Evolutionary conservation across 2,888 invertebrate genomes (phyloP).

Genomic region (Cryptops parisi): DNA sequence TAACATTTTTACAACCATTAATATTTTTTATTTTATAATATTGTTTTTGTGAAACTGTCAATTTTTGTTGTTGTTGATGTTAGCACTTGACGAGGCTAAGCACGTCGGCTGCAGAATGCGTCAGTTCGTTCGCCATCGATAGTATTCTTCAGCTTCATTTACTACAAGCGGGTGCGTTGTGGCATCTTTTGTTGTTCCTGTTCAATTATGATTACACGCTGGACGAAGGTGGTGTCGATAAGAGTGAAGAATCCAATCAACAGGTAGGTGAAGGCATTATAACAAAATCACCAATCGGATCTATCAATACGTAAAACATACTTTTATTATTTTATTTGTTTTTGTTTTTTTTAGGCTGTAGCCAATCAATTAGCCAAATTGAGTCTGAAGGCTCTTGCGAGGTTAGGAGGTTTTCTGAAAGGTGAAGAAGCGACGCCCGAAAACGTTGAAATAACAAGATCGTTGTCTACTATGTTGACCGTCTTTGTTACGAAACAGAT

Average conservation of each 20-base stretch:
- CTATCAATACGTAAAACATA: too few species aligned
- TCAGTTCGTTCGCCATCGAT: slow-evolving; percentile 73
- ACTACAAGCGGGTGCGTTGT: slow-evolving; percentile 71
- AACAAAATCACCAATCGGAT: too few species aligned
- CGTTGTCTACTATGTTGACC: slow-evolving; percentile 57
- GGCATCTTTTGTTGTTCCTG: slow-evolving; percentile 76
- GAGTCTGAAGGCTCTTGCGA: slow-evolving; percentile 67
- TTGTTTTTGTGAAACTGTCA: slow-evolving; percentile 11
- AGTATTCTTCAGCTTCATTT: slow-evolving; percentile 69
- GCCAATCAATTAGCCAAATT: slow-evolving; percentile 84
- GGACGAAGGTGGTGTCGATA: slow-evolving; percentile 87
- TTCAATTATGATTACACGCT: slow-evolving; percentile 95
- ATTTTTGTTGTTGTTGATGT: slow-evolving; percentile 14
- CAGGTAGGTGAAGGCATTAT: too few species aligned
- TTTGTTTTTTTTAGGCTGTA: slow-evolving; percentile 76
- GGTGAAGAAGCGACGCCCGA: slow-evolving; percentile 41
- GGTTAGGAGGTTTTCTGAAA: slow-evolving; percentile 57
- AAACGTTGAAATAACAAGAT: slow-evolving; percentile 47
- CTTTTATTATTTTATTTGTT: neutral
- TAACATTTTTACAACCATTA: slow-evolving; percentile 28
- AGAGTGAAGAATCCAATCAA: slow-evolving; percentile 67
- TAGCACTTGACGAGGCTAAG: slow-evolving; percentile 69
- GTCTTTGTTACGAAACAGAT: slow-evolving; percentile 70
- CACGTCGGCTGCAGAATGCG: slow-evolving; percentile 78
- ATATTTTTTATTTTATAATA: neutral